phyloP scores from a whole-genome alignment of 2,888 invertebrate species.

The Pimpla rufipes region DNA sequence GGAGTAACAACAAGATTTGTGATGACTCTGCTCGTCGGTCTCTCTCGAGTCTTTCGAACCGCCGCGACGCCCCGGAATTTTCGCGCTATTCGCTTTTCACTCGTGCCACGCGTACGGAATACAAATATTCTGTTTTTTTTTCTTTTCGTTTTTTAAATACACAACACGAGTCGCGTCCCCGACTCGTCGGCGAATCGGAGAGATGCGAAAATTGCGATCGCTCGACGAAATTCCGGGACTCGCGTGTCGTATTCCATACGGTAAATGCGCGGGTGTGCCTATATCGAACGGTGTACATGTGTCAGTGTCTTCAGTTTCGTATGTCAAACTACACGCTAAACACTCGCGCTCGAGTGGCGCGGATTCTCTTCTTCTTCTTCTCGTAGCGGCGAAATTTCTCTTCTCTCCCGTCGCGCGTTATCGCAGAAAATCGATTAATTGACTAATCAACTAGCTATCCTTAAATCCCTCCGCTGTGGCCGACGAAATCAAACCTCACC shows the following conservation, averaged over 20 bases:
- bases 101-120: constrained; percentile 35
- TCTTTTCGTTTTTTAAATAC: not conserved
- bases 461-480: not conserved
- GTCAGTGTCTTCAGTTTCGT: constrained; percentile 23
- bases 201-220: not conserved
- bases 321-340: constrained; percentile 59
- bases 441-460: not conserved
- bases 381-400: no score
- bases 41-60: constrained; percentile 30
- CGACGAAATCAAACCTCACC: no score
- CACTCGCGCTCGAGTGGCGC: constrained; percentile 29
- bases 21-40: constrained; percentile 51
- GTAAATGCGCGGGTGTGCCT: constrained; percentile 32
- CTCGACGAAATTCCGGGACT: not conserved
- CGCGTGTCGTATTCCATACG: constrained; percentile 4
- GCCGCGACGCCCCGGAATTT: constrained; percentile 34
- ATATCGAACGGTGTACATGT: constrained; percentile 55
- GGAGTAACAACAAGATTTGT: constrained; percentile 64
- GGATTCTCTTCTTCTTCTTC: constrained; percentile 1
- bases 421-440: constrained; percentile 8
- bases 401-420: constrained; percentile 6
- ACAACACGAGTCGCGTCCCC: not conserved
- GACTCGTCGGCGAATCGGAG: not conserved
- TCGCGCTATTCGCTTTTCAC: constrained; percentile 7
- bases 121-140: constrained; percentile 37